phyloP scores from a whole-genome alignment of 2,888 invertebrate genomes.

The Drosophila sordidula region DNA sequence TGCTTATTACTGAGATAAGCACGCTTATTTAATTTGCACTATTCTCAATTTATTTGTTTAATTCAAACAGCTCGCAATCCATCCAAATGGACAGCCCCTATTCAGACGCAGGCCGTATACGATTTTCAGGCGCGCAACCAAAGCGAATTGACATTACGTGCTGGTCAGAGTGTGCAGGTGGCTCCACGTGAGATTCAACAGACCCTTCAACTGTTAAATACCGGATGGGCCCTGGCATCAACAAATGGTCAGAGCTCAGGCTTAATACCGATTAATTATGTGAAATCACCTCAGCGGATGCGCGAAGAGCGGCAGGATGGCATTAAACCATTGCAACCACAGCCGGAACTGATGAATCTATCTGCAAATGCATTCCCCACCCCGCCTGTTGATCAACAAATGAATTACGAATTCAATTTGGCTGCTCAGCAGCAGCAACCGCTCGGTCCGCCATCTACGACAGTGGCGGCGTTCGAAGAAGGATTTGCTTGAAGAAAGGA shows the following conservation, averaged over 20 bases:
- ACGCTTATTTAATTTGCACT: conserved; percentile 6
- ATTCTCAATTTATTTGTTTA: conserved; percentile 9
- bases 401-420: conserved; percentile 63
- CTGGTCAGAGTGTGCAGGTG: conserved; percentile 91
- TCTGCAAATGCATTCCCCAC: conserved; percentile 72
- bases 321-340: conserved; percentile 32
- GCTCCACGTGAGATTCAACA: conserved; percentile 94
- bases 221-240: conserved; percentile 89
- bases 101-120: conserved; percentile 89
- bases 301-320: conserved; percentile 64
- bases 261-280: conserved; percentile 88
- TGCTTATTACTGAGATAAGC: conserved; percentile 52
- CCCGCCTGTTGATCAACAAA: conserved; percentile 67
- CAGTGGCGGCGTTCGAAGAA: conserved; percentile 46
- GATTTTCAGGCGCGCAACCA: conserved; percentile 90
- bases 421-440: conserved; percentile 68
- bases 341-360: conserved; percentile 74
- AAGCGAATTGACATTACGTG: conserved; percentile 91
- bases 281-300: conserved; percentile 82
- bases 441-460: conserved; percentile 67
- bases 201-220: conserved; percentile 87
- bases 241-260: conserved; percentile 87
- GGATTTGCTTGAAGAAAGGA: conserved; percentile 46
- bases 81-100: conserved; percentile 89
- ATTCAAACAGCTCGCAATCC: conserved; percentile 87